Evolutionary conservation across 2,888 invertebrate genomes (phyloP), one percentile per base, ranked within the genome.

Genomic region (Chrysotoxum bicinctum): DNA sequence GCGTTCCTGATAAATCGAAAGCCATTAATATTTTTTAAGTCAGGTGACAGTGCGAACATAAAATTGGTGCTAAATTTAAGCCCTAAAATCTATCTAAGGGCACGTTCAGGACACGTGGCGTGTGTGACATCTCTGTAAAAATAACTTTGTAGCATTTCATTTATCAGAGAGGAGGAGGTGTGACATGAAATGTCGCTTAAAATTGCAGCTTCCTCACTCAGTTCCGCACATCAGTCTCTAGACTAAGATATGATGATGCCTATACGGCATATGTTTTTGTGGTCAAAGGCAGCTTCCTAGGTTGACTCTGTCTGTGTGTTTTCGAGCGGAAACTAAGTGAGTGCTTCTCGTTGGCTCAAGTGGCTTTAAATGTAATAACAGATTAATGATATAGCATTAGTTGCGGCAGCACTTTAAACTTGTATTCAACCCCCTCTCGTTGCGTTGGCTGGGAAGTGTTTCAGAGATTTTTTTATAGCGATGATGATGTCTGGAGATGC

Each of bases 131-230:
- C 75, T 43, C 54, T 58, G 60, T 43, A 56, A 19, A 52, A 68
- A 56, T 56, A 58, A 40, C 48, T 23, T 30, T 40, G 32, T 30
- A 6, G 14, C 40, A 62, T 40, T 43, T 37, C 35, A 56, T 56
- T 35, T 19, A 32, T 19, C 16, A 30, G n/a, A 19, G 32, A 23
- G 21, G 40, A 23, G 23, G 50, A 35, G 43, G 32, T 50, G 50
- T 74, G 83, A 85, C 85, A 81, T 50, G 85, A 77, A 85, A 85
- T 81, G 40, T 77, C 85, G 73, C 69, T 85, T 81, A 77, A 76
- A 81, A 68, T 64, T 77, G 69, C 76, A 68, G 72, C 77, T 81
- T 85, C 73, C 64, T 72, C 43, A 30, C 37, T 76, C 26, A 69
- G 85, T 85, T 85, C 76, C 76, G 85, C 81, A 81, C 81, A 81